These are phyloP conservation scores for Motacilla alba DNA, from an alignment of 2,113 vertebrate genomes.

Conservation along the genomic window DNA sequence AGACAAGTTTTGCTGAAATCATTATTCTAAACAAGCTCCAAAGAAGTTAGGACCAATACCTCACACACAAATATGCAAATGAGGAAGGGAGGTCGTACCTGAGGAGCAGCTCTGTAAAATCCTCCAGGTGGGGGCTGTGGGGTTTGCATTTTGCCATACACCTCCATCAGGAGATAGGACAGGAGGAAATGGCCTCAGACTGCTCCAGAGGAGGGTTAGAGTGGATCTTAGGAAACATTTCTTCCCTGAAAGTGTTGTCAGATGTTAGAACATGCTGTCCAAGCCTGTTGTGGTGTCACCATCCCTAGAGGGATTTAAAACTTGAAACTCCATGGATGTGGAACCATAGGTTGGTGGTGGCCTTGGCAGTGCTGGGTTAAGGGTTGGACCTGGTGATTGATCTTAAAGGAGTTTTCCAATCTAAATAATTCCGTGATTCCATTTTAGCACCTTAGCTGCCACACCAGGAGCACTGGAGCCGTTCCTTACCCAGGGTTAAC, in stretches of 20 bases:
- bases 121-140: not conserved
- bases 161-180: not conserved
- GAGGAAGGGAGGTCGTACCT: not conserved
- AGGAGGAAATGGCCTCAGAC: not conserved
- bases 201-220: not conserved
- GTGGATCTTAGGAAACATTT: not conserved
- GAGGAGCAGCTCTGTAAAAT: not conserved
- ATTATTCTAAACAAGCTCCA: not conserved
- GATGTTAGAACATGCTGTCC: not conserved
- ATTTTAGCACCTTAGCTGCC: not conserved
- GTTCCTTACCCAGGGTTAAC: not conserved
- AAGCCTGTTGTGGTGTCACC: not conserved
- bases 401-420: not conserved
- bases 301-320: not conserved
- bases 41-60: not conserved
- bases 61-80: not conserved
- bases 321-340: fast-evolving
- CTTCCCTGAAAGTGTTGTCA: not conserved
- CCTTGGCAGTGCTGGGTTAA: not conserved
- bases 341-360: no score
- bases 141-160: not conserved
- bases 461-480: not conserved
- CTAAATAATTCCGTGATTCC: not conserved
- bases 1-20: not conserved
- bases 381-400: not conserved